These are phyloP conservation scores for Ammodytes dubius DNA, from an alignment of 2,113 vertebrate genomes.

Conservation along the genomic window DNA sequence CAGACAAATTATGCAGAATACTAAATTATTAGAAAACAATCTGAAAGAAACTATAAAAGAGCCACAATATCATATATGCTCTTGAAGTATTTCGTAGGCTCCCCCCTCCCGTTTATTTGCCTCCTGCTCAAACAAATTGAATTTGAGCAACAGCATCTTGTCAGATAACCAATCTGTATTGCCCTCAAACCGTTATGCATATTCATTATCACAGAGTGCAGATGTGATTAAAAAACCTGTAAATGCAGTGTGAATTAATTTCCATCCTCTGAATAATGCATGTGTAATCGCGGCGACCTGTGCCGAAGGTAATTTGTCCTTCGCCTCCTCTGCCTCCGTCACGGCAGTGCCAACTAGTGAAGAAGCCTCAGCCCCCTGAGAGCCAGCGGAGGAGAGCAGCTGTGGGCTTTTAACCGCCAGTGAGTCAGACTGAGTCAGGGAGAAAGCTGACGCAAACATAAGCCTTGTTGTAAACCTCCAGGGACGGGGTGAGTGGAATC, in stretches of 20 bases:
- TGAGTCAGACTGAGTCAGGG: conserved; percentile 71
- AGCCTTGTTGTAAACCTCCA: conserved; percentile 56
- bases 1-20: conserved; percentile 37
- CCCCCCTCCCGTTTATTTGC: not conserved
- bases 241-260: conserved; percentile 81
- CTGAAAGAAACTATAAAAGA: conserved; percentile 17
- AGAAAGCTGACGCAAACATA: conserved; percentile 56
- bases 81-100: not conserved
- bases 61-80: conserved; percentile 9
- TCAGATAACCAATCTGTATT: conserved; percentile 63
- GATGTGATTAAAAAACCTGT: conserved; percentile 83
- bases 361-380: not conserved
- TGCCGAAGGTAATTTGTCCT: conserved; percentile 81
- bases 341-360: not conserved
- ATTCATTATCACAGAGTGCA: conserved; percentile 79
- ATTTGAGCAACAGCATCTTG: conserved; percentile 59
- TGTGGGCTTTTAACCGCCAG: conserved; percentile 37
- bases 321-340: conserved; percentile 42
- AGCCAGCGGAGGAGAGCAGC: conserved; percentile 35
- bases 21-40: conserved; percentile 25
- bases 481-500: conserved; percentile 56
- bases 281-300: conserved; percentile 75
- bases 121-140: conserved; percentile 48
- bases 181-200: conserved; percentile 75
- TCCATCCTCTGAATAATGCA: conserved; percentile 82